Evolutionary conservation across 2,888 invertebrate species (phyloP).

Genomic region (Agrochola litura): DNA sequence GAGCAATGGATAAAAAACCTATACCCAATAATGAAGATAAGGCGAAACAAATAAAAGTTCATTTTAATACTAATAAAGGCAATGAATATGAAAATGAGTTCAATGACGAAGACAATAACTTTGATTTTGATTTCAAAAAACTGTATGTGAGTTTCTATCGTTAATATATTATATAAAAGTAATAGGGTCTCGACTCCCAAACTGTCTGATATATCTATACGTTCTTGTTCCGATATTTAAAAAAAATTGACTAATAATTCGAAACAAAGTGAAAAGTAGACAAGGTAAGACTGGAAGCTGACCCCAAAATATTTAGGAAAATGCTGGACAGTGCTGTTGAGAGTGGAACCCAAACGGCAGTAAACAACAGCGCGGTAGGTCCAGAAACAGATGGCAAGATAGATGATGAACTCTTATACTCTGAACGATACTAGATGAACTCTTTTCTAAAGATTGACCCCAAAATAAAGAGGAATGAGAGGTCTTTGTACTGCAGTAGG

Average conservation of each 20-base stretch:
- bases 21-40: not conserved
- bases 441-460: not conserved
- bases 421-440: no score
- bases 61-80: not conserved
- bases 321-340: not conserved
- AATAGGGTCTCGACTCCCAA: not conserved
- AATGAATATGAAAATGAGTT: conserved; percentile 23
- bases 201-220: not conserved
- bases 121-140: conserved; percentile 43
- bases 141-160: conserved; percentile 29
- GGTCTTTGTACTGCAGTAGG: not conserved
- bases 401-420: no score
- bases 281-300: not conserved
- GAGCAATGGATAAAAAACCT: not conserved
- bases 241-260: not conserved
- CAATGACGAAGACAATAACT: conserved; percentile 39
- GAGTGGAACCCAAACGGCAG: not conserved
- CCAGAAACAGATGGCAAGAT: not conserved
- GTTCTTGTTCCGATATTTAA: not conserved
- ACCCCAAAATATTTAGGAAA: not conserved
- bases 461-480: not conserved
- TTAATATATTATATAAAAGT: not conserved
- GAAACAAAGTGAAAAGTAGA: not conserved
- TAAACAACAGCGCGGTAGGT: no score
- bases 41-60: not conserved